Percentiles rank a stretch among this genome's conserved stretches.
These are phyloP conservation scores for Poeciliopsis gracilis DNA, from an alignment of 2,797 vertebrate species.

Conservation along the genomic window DNA sequence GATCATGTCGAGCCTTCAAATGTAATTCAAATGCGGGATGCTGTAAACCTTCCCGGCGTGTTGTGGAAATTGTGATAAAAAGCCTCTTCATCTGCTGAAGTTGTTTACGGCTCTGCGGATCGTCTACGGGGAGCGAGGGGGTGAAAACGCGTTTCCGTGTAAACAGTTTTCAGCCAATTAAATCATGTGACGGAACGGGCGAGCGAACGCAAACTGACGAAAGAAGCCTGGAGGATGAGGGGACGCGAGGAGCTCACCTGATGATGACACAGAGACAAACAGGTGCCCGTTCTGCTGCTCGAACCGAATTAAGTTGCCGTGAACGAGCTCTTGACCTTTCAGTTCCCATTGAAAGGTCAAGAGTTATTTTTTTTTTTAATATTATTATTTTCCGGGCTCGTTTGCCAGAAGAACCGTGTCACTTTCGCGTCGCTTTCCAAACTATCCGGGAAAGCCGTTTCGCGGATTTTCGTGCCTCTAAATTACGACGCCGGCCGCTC, in stretches of 20 bases:
- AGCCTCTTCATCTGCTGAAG: slow-evolving; percentile 26
- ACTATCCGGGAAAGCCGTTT: slow-evolving; percentile 63
- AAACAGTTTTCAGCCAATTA: slow-evolving; percentile 59
- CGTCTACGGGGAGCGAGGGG: slow-evolving; percentile 35
- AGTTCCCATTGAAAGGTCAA: slow-evolving; percentile 25
- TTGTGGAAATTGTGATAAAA: slow-evolving; percentile 36
- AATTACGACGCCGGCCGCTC: slow-evolving; percentile 43
- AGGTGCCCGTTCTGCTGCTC: slow-evolving; percentile 12
- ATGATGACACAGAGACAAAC: slow-evolving; percentile 16
- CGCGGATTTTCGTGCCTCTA: slow-evolving; percentile 43
- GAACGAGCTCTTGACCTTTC: slow-evolving; percentile 41
- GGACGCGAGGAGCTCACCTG: slow-evolving; percentile 9
- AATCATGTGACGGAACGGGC: slow-evolving; percentile 47
- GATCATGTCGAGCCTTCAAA: slow-evolving; percentile 23
- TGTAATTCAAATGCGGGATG: slow-evolving; percentile 22
- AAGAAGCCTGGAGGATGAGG: slow-evolving; percentile 12
- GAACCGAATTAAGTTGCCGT: background rate
- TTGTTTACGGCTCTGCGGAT: slow-evolving; percentile 47
- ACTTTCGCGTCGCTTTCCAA: slow-evolving; percentile 57
- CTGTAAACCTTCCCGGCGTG: slow-evolving; percentile 27
- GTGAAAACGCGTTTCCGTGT: slow-evolving; percentile 45
- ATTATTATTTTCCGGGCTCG: slow-evolving; percentile 27
- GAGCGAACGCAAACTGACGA: slow-evolving; percentile 47
- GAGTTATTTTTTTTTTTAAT: no score
- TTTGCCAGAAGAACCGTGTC: slow-evolving; percentile 53